Base-by-base conservation (phyloP, 1,140 invertebrate genomes). In the Caenorhabditis latens region DNA sequence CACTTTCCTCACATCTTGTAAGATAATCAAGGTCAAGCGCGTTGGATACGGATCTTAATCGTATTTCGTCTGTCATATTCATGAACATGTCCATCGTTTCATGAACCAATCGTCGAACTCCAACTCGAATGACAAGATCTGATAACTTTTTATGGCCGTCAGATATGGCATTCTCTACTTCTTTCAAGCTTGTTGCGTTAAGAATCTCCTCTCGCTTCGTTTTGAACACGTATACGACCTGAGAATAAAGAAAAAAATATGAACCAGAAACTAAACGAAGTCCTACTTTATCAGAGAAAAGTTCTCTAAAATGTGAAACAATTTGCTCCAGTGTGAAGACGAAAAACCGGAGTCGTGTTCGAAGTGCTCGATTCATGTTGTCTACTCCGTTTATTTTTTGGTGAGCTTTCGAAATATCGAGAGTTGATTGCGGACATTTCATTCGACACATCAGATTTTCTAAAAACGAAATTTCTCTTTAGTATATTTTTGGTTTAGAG, bases 11-110 rank as follows among this genome's bases (percentile, higher is more conserved):
- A 53, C 71, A 79, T 79, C 71, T 13, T 24, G 50, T n/a, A 13
- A 79, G 46, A 50, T 79, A 79, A 24, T 48, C 43, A 13, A 79
- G 71, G 19, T 79, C 71, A 4, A 79, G 21, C 11, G 71, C 50
- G 46, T 79, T 79, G 40, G 71, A 79, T 13, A 79, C 46, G 2
- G 71, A 79, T 50, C 71, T 13, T 7, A 79, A 50, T 42, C 71
- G 43, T 79, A 79, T 79, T 50, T 79, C 71, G 24, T 79, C 71
- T 24, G 71, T 79, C 43, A 79, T 79, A 53, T 48, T 79, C 71
- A 79, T 79, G n/a, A 79, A 79, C 71, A 79, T 79, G 19, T 79
- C 71, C 71, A 79, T 79, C 9, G 43, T 79, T 79, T 79, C 71
- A 53, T 79, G 71, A 32, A 79, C 71, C 46, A 79, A 21, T n/a